phyloP scores from a whole-genome alignment of 2,113 vertebrate genomes.

The Promerops cafer region DNA sequence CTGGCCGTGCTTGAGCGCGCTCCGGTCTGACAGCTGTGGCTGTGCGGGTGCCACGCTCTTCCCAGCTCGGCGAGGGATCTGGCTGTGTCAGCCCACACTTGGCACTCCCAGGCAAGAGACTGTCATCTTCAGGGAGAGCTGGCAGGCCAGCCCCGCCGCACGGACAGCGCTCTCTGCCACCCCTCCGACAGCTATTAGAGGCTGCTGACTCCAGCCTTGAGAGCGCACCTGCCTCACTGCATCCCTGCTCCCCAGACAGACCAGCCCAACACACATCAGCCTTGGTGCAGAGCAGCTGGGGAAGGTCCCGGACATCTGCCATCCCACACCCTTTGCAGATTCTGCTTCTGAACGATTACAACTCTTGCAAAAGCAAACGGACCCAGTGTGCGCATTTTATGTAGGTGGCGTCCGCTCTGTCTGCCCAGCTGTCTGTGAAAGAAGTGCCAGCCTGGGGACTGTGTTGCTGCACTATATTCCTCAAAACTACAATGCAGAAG shows the following conservation, averaged over 20 bases:
- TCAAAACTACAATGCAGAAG: neutral
- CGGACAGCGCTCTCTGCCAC: neutral
- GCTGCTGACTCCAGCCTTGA: neutral
- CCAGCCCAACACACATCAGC: neutral
- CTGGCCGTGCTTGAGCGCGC: neutral
- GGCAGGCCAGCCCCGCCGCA: fast-evolving
- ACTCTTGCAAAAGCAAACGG: neutral
- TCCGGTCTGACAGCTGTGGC: neutral
- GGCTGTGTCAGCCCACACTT: neutral
- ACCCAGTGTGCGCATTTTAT: fast-evolving
- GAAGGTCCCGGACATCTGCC: neutral
- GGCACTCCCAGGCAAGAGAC: neutral
- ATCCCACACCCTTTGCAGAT: neutral
- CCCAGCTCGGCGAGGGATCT: neutral
- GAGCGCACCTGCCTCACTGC: neutral
- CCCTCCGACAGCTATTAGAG: neutral
- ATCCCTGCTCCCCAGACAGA: neutral
- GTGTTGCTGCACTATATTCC: neutral
- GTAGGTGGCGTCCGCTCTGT: neutral
- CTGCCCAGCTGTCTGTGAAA: neutral
- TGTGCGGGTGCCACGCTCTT: fast-evolving
- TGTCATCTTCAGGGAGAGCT: neutral
- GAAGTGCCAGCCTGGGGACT: too few species aligned
- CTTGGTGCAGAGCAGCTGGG: fast-evolving
- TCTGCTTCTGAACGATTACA: neutral